Conservation (phyloP, 2,113 vertebrate species). For the Sapayoa aenigma region DNA sequence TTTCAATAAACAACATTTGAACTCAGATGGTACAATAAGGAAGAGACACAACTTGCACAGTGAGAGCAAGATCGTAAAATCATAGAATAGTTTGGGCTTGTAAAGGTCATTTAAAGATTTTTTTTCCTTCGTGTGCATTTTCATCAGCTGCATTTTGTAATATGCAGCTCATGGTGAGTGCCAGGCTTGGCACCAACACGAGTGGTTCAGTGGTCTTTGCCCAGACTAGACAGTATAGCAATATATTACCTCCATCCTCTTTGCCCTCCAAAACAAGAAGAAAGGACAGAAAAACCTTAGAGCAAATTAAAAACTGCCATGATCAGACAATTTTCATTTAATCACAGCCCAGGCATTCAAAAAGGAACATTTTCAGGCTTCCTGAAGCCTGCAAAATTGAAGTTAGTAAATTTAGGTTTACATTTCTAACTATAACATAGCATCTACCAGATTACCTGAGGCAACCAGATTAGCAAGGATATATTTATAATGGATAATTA, state of each 20-base stretch:
- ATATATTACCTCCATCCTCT: not conserved
- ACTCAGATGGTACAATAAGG: not conserved
- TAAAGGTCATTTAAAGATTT: not conserved
- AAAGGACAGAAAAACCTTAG: not conserved
- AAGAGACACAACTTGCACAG: not conserved
- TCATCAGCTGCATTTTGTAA: not conserved
- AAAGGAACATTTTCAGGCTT: not conserved
- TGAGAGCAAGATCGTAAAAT: rapidly evolving
- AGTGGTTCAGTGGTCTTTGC: not conserved
- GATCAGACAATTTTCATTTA: not conserved
- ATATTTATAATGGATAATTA: constrained; percentile 1
- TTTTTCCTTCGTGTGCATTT: not conserved
- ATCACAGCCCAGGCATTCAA: not conserved
- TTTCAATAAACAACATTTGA: not conserved
- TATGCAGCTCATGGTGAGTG: not conserved
- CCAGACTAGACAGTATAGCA: not conserved
- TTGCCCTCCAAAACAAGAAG: not conserved
- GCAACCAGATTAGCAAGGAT: constrained; percentile 22
- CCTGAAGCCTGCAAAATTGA: not conserved
- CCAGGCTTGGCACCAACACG: not conserved
- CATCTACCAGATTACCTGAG: not conserved
- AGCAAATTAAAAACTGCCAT: not conserved
- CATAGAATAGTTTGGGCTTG: not conserved
- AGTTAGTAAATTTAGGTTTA: not conserved
- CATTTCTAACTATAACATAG: not conserved